A percentile compares a stretch with the other conserved stretches of the same genome.
Conservation (phyloP, 1,140 invertebrate species). For the Trachymyrmex septentrionalis region DNA sequence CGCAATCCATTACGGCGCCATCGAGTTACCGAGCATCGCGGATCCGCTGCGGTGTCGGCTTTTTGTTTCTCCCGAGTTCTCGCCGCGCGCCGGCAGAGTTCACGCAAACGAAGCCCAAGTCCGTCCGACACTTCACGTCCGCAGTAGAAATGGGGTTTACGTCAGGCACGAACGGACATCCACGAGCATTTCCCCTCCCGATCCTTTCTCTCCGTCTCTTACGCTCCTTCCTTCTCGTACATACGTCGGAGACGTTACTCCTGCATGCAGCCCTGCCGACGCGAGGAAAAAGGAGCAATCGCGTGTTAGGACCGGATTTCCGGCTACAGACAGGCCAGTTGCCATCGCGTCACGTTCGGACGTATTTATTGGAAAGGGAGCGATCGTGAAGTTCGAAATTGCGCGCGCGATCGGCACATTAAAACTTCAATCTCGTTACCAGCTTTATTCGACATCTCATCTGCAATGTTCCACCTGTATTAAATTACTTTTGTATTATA, state of each 20-base stretch:
- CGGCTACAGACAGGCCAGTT: conserved; percentile 58
- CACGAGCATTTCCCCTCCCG: conserved; percentile 53
- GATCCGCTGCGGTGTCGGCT: conserved; percentile 44
- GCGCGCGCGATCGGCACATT: conserved; percentile 56
- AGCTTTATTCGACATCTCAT: conserved; percentile 36
- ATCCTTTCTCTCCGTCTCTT: background rate
- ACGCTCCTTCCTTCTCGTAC: background rate
- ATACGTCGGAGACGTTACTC: conserved; percentile 32
- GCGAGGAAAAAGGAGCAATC: conserved; percentile 50
- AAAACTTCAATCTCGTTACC: conserved; percentile 56
- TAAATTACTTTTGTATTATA: conserved; percentile 7
- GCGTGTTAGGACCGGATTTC: conserved; percentile 58
- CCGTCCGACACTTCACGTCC: conserved; percentile 62
- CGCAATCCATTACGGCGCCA: conserved; percentile 62
- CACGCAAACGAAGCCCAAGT: conserved; percentile 62
- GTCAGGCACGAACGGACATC: conserved; percentile 63
- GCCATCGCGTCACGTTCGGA: conserved; percentile 56
- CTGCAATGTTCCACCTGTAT: background rate
- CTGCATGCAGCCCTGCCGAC: background rate
- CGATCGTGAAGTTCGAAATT: conserved; percentile 57
- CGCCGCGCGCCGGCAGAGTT: conserved; percentile 55
- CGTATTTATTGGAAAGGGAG: conserved; percentile 57
- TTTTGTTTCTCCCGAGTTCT: conserved; percentile 60
- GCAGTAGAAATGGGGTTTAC: conserved; percentile 60
- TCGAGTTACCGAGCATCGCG: conserved; percentile 55